Percentiles rank a stretch among this genome's conserved stretches.
Evolutionary conservation across 2,888 invertebrate species (phyloP).

Genomic region (Eristalis pertinax): DNA sequence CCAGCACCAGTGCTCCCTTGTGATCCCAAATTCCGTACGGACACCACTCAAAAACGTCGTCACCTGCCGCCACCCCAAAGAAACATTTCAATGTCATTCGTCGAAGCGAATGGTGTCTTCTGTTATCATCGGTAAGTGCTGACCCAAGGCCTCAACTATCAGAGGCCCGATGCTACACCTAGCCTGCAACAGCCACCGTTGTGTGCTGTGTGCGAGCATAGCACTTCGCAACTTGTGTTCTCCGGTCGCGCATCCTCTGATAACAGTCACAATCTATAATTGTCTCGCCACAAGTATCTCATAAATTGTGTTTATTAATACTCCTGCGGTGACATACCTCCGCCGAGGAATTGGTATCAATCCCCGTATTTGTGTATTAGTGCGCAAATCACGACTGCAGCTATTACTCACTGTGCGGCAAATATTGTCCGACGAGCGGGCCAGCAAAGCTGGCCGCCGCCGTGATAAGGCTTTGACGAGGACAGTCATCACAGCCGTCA

Average conservation of each 20-base stretch:
- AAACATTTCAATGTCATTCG: constrained; percentile 3
- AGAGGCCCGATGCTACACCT: constrained; percentile 1
- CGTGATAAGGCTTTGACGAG: background rate
- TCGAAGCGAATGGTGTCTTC: background rate
- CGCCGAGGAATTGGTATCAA: constrained; percentile 1
- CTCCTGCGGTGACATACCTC: constrained; percentile 14
- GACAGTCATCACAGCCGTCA: background rate
- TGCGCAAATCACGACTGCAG: background rate
- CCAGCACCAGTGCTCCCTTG: too few relatives aligned
- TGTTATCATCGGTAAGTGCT: constrained; percentile 8
- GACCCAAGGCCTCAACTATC: constrained; percentile 2
- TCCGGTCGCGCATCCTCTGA: background rate
- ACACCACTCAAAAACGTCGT: background rate
- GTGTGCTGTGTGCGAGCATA: background rate
- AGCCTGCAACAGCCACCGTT: background rate
- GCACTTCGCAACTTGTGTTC: constrained; percentile 2
- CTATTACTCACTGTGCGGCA: background rate
- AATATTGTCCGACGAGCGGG: background rate
- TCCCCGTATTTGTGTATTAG: background rate
- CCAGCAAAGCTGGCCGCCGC: background rate
- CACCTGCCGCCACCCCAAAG: background rate
- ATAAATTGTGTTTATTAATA: constrained; percentile 20
- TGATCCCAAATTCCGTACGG: too few relatives aligned
- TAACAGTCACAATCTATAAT: constrained; percentile 27
- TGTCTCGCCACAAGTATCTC: constrained; percentile 26